Percentiles rank a stretch among this genome's conserved stretches.
Evolutionary conservation across 2,113 vertebrate genomes (phyloP).

Genomic region (Brachirus orientalis): DNA sequence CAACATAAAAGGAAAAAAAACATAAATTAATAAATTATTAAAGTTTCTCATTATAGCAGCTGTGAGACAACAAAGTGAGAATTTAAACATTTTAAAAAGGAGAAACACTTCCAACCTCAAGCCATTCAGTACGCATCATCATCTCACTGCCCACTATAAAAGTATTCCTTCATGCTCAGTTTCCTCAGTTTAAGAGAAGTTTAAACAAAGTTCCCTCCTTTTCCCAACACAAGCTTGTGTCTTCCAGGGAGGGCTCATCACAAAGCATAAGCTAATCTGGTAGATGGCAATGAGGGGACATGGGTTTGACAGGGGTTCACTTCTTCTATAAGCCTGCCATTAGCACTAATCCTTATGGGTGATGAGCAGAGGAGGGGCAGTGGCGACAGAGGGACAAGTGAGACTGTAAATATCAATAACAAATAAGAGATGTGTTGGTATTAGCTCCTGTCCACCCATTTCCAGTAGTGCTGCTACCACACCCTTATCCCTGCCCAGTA

Average conservation of each 20-base stretch:
- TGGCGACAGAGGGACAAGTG: conserved; percentile 52
- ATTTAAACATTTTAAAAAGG: too few species aligned
- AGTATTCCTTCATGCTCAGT: conserved; percentile 37
- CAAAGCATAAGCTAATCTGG: conserved; percentile 75
- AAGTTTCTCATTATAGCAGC: too few species aligned
- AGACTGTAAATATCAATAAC: conserved; percentile 86
- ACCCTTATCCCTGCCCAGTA: conserved; percentile 46
- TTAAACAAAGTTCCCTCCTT: conserved; percentile 67
- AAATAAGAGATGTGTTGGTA: conserved; percentile 74
- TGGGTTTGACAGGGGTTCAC: conserved; percentile 72
- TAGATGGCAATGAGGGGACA: conserved; percentile 74
- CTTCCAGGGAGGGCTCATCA: conserved; percentile 69
- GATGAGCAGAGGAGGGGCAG: conserved; percentile 58
- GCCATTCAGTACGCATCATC: conserved; percentile 24
- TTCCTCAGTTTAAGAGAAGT: conserved; percentile 55
- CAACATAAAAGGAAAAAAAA: too few species aligned
- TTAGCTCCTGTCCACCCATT: conserved; percentile 42
- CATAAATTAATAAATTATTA: too few species aligned
- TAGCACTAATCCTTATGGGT: conserved; percentile 74
- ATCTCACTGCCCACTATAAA: conserved; percentile 5
- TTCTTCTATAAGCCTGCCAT: conserved; percentile 74
- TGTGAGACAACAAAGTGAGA: too few species aligned
- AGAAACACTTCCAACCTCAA: conserved; percentile 8
- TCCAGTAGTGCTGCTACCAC: conserved; percentile 31
- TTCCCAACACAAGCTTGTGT: conserved; percentile 45